These are phyloP conservation scores for Epinotia nisella DNA, from an alignment of 2,888 invertebrate genomes.

Conservation along the genomic window DNA sequence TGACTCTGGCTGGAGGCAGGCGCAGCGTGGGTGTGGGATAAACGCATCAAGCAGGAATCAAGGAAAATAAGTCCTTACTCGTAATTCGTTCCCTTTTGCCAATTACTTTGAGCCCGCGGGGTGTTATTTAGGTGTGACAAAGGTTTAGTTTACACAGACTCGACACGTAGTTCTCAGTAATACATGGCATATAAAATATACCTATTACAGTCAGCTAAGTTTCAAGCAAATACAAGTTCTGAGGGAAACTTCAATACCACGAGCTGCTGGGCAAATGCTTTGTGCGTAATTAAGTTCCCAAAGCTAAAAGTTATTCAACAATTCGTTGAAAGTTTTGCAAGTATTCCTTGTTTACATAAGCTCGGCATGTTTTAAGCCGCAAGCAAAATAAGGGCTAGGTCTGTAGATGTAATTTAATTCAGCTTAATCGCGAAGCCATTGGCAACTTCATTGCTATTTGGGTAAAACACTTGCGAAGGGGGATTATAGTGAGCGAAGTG, in stretches of 20 bases:
- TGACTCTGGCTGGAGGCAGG: background rate
- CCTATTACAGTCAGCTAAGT: conserved; percentile 13
- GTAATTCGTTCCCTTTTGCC: conserved; percentile 41
- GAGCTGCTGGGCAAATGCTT: conserved; percentile 19
- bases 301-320: conserved; percentile 19
- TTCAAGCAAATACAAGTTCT: conserved; percentile 10
- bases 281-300: conserved; percentile 20
- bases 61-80: conserved; percentile 31
- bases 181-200: background rate
- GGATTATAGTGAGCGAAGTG: conserved; percentile 34
- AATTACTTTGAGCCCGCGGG: conserved; percentile 15
- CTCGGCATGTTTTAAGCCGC: conserved; percentile 16
- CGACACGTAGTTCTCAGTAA: background rate
- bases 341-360: conserved; percentile 32
- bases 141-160: background rate
- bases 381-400: conserved; percentile 18
- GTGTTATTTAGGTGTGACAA: background rate
- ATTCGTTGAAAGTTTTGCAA: conserved; percentile 25
- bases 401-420: conserved; percentile 39
- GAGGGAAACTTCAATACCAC: conserved; percentile 11
- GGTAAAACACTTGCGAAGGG: conserved; percentile 29
- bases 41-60: conserved; percentile 43
- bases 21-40: conserved; percentile 56
- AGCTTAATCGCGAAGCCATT: conserved; percentile 43
- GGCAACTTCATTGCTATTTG: conserved; percentile 39